Base-by-base conservation (phyloP, 1,140 invertebrate species). In the Subanguina moxae region DNA sequence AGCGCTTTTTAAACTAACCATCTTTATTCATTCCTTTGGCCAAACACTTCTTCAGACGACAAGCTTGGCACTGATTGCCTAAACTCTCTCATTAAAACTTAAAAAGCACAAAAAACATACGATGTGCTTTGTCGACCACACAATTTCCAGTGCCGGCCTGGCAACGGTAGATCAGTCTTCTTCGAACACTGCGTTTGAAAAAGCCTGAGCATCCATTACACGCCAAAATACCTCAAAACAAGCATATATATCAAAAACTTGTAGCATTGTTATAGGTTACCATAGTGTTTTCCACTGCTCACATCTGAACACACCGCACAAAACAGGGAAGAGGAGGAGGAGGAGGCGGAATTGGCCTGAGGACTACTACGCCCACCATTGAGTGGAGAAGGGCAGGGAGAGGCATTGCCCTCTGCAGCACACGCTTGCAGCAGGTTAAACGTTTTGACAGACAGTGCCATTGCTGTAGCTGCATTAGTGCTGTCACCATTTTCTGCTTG, bases 1-100 rank as follows among this genome's bases (percentile, higher is more conserved):
- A 38, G 11, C 3, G 32, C 11, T 38, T 38, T 38, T 38, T 15
- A 19, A 52, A 52, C 48, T 11, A 25, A 97, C 94, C 94, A 85
- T 98, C 94, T 87, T 97, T 98, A 84, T 98, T 98, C 95, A 98
- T 98, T 64, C 95, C 95, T 91, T 97, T 96, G 68, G 91, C 88
- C 46, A 98, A 87, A 84, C 95, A 98, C 85, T 97, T 98, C 85
- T 96, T 96, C 46, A 98, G 87, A 30, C 95, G 85, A 83, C 95
- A 98, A 0, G 94, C 94, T 83, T 75, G 73, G 56, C 73, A 75
- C 57, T 75, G 73, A 77, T 98, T 98, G 66, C 95, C 32, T 38
- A 38, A 38, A 38, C 11, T 38, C 32, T 38, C 32, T n/a, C n/a
- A n/a, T n/a, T n/a, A n/a, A 11, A 38, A 38, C 32, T 38, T 38